phyloP scores from a whole-genome alignment of 2,797 vertebrate species.

The Dipus sagitta region DNA sequence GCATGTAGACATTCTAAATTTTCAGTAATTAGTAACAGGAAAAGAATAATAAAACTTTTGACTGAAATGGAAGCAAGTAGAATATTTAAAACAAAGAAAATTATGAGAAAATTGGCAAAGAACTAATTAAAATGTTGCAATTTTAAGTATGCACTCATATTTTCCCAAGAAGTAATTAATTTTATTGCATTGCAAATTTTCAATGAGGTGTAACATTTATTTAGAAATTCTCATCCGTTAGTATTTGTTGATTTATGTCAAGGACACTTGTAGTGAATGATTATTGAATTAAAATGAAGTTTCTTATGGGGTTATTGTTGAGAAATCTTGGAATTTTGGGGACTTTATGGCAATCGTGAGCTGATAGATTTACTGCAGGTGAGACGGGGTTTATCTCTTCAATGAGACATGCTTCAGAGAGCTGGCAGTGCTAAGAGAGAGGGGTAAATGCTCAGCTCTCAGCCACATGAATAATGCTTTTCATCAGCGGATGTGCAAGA shows the following conservation, averaged over 20 bases:
- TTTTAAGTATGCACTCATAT: not conserved
- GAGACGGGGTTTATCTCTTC: conserved; percentile 45
- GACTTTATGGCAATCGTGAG: not conserved
- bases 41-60: not conserved
- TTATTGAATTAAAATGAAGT: not conserved
- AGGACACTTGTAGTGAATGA: not conserved
- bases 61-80: not conserved
- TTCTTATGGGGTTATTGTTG: not conserved
- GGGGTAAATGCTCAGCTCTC: conserved; percentile 55
- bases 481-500: not conserved
- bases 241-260: not conserved
- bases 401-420: conserved; percentile 63
- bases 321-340: not conserved
- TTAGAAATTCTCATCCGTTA: not conserved
- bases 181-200: not conserved
- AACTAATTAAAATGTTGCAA: not conserved
- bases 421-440: conserved; percentile 47
- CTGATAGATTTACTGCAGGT: conserved; percentile 32
- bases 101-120: not conserved
- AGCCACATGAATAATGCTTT: conserved; percentile 53
- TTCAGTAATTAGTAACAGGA: not conserved
- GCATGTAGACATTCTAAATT: not conserved
- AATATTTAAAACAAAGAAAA: not conserved
- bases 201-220: not conserved
- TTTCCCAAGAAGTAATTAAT: not conserved